phyloP scores from a whole-genome alignment of 2,113 vertebrate genomes.

The Dasypus novemcinctus region DNA sequence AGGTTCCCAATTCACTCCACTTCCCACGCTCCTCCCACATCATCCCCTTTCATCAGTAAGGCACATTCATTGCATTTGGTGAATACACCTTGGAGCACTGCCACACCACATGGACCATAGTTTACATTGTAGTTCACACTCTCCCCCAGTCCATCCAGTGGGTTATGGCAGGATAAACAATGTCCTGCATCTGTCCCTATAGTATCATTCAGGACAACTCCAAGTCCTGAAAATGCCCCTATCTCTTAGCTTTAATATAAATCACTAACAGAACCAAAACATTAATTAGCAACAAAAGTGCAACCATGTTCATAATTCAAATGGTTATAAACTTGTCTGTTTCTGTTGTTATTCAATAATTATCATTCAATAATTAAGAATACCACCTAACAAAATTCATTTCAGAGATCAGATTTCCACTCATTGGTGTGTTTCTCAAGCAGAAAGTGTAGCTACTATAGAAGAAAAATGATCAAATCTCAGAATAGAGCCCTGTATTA shows the following conservation, averaged over 20 bases:
- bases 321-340: slow-evolving; percentile 29
- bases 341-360: slow-evolving; percentile 47
- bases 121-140: no score
- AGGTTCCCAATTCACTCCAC: no score
- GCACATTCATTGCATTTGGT: no score
- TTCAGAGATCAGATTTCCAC: slow-evolving; percentile 11
- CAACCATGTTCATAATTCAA: slow-evolving; percentile 15
- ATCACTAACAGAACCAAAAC: slow-evolving; percentile 37
- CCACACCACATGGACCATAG: no score
- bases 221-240: no score
- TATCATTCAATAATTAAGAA: slow-evolving; percentile 22
- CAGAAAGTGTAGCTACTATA: neutral
- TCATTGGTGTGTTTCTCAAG: neutral
- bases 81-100: no score
- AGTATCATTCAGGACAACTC: no score
- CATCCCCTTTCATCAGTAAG: no score
- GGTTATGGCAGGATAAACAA: no score
- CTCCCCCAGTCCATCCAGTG: no score
- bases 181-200: no score
- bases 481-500: neutral
- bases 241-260: slow-evolving; percentile 26
- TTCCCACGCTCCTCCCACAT: no score
- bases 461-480: slow-evolving; percentile 11
- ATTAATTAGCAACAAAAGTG: neutral
- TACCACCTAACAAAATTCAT: slow-evolving; percentile 40